These are phyloP conservation scores for Meiosimyza platycephala DNA, from an alignment of 2,888 invertebrate species.

Conservation along the genomic window DNA sequence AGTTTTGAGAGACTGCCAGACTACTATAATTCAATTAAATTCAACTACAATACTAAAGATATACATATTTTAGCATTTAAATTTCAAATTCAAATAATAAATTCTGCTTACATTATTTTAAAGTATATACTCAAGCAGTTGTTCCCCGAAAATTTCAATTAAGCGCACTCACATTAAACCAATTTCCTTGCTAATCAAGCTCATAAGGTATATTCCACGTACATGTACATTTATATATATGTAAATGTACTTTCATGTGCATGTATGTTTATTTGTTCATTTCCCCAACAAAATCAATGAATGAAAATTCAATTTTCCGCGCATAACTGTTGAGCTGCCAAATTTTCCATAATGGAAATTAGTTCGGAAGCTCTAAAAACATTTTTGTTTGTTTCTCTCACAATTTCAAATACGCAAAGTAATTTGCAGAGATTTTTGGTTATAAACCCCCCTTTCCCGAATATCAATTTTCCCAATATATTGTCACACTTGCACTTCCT, in stretches of 20 bases:
- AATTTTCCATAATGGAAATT: conserved; percentile 8
- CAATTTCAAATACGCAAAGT: background rate
- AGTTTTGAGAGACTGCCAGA: too few species aligned
- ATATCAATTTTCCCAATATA: too few species aligned
- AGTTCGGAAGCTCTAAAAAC: background rate
- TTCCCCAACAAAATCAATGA: background rate
- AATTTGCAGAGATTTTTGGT: conserved; percentile 14
- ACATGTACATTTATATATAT: conserved; percentile 8
- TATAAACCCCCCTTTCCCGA: too few species aligned
- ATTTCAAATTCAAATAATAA: conserved; percentile 42
- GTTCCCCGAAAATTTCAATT: background rate
- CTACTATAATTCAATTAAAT: too few species aligned
- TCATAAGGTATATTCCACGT: conserved; percentile 3
- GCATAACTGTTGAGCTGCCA: conserved; percentile 7
- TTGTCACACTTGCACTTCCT: too few species aligned
- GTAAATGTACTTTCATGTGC: conserved; percentile 7
- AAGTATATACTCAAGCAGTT: background rate
- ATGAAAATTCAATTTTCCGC: conserved; percentile 27
- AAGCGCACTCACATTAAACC: background rate
- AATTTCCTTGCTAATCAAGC: conserved; percentile 1
- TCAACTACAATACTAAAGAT: too few species aligned
- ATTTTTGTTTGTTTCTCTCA: conserved; percentile 4
- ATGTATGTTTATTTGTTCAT: background rate
- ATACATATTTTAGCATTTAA: background rate
- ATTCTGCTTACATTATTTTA: conserved; percentile 27